Conservation (phyloP, 2,888 invertebrate species). For the Mamestra brassicae region DNA sequence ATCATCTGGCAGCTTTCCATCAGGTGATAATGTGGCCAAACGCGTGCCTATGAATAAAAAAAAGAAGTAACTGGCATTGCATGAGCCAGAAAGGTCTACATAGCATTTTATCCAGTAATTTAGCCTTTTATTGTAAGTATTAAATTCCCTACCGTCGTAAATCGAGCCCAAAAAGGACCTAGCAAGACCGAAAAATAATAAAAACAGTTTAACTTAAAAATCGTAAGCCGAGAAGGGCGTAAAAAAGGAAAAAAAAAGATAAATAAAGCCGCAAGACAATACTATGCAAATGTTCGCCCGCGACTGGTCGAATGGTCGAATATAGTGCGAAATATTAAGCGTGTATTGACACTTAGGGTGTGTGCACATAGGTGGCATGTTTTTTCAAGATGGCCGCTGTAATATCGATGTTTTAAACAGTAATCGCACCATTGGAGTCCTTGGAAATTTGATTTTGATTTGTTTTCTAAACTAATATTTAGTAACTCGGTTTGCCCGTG, state of each 20-base stretch:
- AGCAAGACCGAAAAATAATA: conserved; percentile 59
- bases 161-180: conserved; percentile 47
- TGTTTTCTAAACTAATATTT: too few relatives aligned
- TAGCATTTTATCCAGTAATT: conserved; percentile 22
- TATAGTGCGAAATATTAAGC: conserved; percentile 69
- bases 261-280: conserved; percentile 70
- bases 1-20: background rate
- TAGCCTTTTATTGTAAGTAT: conserved; percentile 8
- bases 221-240: conserved; percentile 63
- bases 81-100: background rate
- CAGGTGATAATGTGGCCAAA: background rate
- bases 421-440: too few relatives aligned
- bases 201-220: conserved; percentile 64
- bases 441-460: too few relatives aligned
- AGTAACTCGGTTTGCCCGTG: too few relatives aligned
- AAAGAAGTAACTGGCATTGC: background rate
- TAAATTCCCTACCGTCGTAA: conserved; percentile 48
- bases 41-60: too few relatives aligned
- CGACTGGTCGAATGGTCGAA: conserved; percentile 60
- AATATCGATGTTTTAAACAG: too few relatives aligned
- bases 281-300: conserved; percentile 68
- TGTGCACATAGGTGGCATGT: conserved; percentile 22
- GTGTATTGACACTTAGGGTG: conserved; percentile 55
- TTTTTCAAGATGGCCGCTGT: background rate
- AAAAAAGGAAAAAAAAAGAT: conserved; percentile 53